Evolutionary conservation across 1,140 invertebrate species (phyloP).

Genomic region (Microplitis demolitor): DNA sequence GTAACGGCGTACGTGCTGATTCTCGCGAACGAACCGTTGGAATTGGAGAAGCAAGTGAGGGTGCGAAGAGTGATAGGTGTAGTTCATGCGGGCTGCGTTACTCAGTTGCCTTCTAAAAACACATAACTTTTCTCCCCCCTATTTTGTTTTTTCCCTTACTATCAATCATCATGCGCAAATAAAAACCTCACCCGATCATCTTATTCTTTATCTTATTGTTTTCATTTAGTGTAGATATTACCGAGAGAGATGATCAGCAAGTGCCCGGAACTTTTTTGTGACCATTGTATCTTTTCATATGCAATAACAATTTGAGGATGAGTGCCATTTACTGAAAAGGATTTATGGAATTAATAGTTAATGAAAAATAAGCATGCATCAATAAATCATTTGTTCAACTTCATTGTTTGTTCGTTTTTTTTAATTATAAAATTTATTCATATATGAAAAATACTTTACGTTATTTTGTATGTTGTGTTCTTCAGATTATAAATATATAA

Average conservation of each 20-base stretch:
- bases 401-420: constrained; percentile 34
- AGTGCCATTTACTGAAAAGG: constrained; percentile 49
- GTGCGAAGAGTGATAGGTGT: constrained; percentile 28
- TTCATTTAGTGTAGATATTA: neutral
- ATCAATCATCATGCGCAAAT: neutral
- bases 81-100: constrained; percentile 21
- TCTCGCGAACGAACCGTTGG: constrained; percentile 14
- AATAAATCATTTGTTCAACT: constrained; percentile 30
- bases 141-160: neutral
- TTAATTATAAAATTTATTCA: constrained; percentile 30
- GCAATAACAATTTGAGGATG: constrained; percentile 37
- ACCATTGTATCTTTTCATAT: constrained; percentile 21
- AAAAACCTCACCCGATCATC: neutral
- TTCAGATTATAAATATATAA: constrained; percentile 22
- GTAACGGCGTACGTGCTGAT: constrained; percentile 18
- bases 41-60: constrained; percentile 19
- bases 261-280: constrained; percentile 1
- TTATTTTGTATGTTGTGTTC: constrained; percentile 4
- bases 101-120: constrained; percentile 41
- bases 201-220: neutral
- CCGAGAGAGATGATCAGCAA: constrained; percentile 7
- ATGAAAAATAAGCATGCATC: constrained; percentile 24
- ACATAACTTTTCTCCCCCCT: constrained; percentile 32
- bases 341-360: constrained; percentile 51
- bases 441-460: constrained; percentile 27